These are phyloP conservation scores for Pavo muticus DNA, from an alignment of 2,113 vertebrate species.

Conservation along the genomic window DNA sequence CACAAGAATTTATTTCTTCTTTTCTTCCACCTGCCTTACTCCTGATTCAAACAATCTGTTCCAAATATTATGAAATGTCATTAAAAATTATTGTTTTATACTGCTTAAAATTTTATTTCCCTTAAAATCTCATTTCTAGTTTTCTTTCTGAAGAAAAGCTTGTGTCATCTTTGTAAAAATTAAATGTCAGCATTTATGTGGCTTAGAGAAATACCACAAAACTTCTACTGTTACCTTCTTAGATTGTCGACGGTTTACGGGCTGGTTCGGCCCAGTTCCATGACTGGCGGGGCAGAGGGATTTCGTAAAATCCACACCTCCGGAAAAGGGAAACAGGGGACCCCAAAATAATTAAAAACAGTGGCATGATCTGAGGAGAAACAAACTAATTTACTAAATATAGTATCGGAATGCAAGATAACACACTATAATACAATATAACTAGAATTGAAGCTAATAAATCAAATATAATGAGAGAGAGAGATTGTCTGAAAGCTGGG, in stretches of 20 bases:
- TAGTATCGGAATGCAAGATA: no score
- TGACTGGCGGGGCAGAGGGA: no score
- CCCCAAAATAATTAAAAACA: no score
- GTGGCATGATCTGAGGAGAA: no score
- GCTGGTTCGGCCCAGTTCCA: no score
- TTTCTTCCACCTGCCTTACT: background rate
- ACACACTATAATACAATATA: no score
- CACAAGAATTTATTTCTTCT: background rate
- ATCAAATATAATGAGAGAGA: no score
- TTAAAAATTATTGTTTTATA: background rate
- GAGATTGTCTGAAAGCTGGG: no score
- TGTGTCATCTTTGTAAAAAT: background rate
- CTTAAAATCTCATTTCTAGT: background rate
- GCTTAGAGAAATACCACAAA: background rate
- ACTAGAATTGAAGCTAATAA: no score
- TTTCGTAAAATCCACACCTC: no score
- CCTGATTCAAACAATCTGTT: background rate
- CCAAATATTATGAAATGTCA: fast-evolving
- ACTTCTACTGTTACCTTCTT: background rate
- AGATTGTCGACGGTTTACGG: background rate
- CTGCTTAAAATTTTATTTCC: background rate
- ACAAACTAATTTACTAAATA: no score
- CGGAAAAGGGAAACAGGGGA: no score
- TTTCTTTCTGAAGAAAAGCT: background rate
- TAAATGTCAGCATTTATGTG: background rate